A percentile compares a stretch with the other conserved stretches of the same genome.
phyloP scores from a whole-genome alignment of 2,113 vertebrate genomes.

The Ciconia stormi region DNA sequence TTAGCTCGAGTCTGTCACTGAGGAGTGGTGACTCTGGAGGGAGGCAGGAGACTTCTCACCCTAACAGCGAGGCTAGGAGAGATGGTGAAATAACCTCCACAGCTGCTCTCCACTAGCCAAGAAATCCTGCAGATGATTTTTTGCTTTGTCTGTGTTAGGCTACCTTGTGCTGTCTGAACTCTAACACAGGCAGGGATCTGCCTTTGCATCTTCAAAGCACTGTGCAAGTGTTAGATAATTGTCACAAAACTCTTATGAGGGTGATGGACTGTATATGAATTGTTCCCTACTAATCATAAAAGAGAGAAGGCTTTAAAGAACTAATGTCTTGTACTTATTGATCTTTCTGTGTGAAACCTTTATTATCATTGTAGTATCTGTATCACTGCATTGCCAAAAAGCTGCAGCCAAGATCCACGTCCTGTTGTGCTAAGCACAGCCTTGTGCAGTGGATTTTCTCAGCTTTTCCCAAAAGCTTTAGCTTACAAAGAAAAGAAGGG shows the following conservation, averaged over 20 bases:
- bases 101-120: background rate
- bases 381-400: background rate
- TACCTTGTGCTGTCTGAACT: background rate
- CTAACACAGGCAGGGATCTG: background rate
- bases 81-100: background rate
- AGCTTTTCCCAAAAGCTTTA: background rate
- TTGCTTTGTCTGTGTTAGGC: background rate
- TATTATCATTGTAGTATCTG: background rate
- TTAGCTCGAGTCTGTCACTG: background rate
- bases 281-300: background rate
- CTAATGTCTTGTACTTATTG: background rate
- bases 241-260: background rate
- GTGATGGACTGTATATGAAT: background rate
- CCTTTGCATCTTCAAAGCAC: background rate
- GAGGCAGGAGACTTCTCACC: background rate
- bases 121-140: background rate
- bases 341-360: background rate
- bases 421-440: background rate
- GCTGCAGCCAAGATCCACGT: background rate
- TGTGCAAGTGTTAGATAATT: background rate
- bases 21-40: background rate
- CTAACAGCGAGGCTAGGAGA: background rate
- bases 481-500: background rate
- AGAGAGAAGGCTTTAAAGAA: background rate
- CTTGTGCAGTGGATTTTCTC: background rate